Percentiles rank a stretch among this genome's conserved stretches.
phyloP scores from a whole-genome alignment of 2,888 invertebrate species.

The Drosophila prostipennis region DNA sequence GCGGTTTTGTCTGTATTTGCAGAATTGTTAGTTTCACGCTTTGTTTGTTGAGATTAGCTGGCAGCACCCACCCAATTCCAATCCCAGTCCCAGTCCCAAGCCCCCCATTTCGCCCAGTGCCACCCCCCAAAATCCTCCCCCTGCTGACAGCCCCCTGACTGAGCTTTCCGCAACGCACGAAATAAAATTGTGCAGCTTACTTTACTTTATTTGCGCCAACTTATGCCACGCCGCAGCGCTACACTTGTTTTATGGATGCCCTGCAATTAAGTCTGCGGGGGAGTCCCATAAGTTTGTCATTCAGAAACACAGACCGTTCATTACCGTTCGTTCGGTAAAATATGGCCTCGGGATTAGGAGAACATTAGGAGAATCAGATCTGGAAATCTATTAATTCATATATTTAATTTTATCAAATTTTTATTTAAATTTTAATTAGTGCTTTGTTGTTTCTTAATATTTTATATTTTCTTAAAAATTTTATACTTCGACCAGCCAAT shows the following conservation, averaged over 20 bases:
- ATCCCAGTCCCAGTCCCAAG: neutral
- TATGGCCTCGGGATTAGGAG: neutral
- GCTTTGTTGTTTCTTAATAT: too few relatives aligned
- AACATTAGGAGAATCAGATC: too few relatives aligned
- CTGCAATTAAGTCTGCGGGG: slow-evolving; percentile 9
- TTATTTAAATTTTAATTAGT: too few relatives aligned
- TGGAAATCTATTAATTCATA: neutral
- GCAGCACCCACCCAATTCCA: slow-evolving; percentile 16
- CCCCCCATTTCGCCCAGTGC: neutral
- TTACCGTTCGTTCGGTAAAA: neutral
- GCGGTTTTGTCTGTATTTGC: slow-evolving; percentile 72
- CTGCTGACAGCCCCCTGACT: slow-evolving; percentile 27
- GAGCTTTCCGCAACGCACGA: slow-evolving; percentile 57
- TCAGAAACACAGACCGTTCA: neutral
- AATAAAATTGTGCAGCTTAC: slow-evolving; percentile 70
- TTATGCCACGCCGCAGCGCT: slow-evolving; percentile 60
- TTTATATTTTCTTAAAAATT: too few relatives aligned
- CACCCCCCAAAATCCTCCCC: neutral
- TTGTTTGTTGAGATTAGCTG: slow-evolving; percentile 63
- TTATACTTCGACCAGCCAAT: too few relatives aligned
- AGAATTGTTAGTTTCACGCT: slow-evolving; percentile 66
- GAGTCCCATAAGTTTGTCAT: slow-evolving; percentile 3
- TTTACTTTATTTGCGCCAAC: slow-evolving; percentile 65
- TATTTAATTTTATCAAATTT: neutral
- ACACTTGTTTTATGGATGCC: slow-evolving; percentile 52